Percentiles rank a stretch among this genome's conserved stretches.
Conservation (phyloP, 2,797 vertebrate genomes). For the Helarctos malayanus region DNA sequence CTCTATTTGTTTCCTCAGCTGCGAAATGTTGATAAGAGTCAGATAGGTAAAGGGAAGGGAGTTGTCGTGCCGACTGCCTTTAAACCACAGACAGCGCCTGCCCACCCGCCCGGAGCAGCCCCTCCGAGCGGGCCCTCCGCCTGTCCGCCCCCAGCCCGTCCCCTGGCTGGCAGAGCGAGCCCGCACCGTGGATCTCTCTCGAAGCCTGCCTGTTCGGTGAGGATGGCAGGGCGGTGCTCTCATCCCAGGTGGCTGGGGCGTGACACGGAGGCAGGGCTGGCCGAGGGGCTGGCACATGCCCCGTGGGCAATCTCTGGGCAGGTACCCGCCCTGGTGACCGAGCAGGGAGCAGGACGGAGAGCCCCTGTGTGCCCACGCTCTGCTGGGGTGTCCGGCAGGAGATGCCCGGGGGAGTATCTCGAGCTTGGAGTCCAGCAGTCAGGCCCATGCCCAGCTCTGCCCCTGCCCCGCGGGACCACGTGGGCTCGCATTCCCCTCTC, state of each 20-base stretch:
- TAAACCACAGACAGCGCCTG: accelerated
- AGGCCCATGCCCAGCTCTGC: accelerated
- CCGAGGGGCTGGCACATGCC: not conserved
- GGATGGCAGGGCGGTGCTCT: too few species aligned
- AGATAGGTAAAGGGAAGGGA: not conserved
- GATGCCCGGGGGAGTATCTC: accelerated
- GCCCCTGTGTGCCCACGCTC: not conserved
- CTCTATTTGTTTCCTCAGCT: not conserved
- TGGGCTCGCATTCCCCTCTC: not conserved
- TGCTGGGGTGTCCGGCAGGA: accelerated
- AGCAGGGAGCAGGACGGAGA: not conserved
- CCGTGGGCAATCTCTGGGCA: not conserved
- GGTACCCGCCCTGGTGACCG: not conserved
- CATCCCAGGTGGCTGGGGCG: accelerated
- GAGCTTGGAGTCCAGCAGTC: not conserved
- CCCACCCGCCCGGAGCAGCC: not conserved
- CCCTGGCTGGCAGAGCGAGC: not conserved
- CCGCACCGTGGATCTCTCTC: accelerated
- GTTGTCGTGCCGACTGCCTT: not conserved
- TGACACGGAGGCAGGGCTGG: accelerated
- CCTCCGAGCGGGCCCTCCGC: accelerated
- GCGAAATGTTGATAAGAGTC: not conserved
- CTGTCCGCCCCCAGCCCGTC: accelerated
- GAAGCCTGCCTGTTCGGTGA: not conserved
- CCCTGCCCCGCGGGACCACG: accelerated